A percentile compares a stretch with the other conserved stretches of the same genome.
Evolutionary conservation across 2,797 vertebrate genomes (phyloP).

Genomic region (Heliangelus exortis): DNA sequence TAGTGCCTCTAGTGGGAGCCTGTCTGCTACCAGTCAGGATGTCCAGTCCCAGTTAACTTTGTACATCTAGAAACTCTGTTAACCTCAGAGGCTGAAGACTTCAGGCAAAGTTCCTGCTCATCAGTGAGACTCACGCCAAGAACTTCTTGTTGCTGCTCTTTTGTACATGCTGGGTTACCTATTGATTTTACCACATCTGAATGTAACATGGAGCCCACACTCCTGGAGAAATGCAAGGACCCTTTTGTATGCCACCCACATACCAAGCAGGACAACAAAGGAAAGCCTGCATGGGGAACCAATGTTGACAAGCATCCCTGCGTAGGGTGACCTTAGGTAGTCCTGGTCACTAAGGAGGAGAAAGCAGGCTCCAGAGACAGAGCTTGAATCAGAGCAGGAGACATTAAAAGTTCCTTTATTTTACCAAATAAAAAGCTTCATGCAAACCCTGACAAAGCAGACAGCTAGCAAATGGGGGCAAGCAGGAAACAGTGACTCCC

Average conservation of each 20-base stretch:
- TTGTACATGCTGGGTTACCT: too few relatives aligned
- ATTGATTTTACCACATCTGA: not conserved
- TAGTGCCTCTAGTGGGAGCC: not conserved
- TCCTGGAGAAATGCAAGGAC: not conserved
- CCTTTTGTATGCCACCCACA: not conserved
- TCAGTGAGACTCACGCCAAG: not conserved
- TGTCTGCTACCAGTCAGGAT: not conserved
- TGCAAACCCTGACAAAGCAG: not conserved
- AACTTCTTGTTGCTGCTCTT: not conserved
- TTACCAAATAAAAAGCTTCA: not conserved
- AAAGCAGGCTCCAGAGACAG: not conserved
- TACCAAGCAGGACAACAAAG: not conserved
- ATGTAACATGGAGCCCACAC: not conserved
- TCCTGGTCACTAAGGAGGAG: not conserved
- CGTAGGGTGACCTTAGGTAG: not conserved
- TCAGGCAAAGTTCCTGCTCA: not conserved
- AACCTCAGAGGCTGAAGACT: not conserved
- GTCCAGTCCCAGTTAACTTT: not conserved
- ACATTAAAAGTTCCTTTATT: not conserved
- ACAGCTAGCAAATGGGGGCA: not conserved
- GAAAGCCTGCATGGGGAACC: not conserved
- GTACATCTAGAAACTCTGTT: not conserved
- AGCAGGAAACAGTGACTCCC: not conserved
- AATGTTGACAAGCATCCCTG: not conserved
- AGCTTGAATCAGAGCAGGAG: not conserved